Percentiles rank a stretch among this genome's conserved stretches.
phyloP scores from a whole-genome alignment of 2,888 invertebrate genomes.

The Hyppa rectilinea region DNA sequence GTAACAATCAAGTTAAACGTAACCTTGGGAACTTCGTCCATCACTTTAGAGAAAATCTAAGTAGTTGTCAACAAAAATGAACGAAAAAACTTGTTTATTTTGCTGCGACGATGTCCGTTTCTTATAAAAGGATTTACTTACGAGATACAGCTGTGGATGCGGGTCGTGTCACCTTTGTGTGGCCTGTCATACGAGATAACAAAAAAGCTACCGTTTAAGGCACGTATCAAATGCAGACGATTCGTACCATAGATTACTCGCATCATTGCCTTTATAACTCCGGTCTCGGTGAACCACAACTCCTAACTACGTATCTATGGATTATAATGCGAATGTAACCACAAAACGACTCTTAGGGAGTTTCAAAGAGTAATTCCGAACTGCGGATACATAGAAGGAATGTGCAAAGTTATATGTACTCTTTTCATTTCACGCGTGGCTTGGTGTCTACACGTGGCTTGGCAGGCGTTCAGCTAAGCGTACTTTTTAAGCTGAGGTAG shows the following conservation, averaged over 20 bases:
- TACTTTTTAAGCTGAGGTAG: slow-evolving; percentile 28
- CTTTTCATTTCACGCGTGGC: slow-evolving; percentile 48
- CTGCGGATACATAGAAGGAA: slow-evolving; percentile 25
- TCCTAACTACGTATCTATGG: slow-evolving; percentile 1
- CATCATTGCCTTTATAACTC: slow-evolving; percentile 21
- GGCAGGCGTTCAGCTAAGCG: slow-evolving; percentile 24
- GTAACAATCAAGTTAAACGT: not conserved
- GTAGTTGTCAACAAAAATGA: slow-evolving; percentile 8
- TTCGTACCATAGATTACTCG: slow-evolving; percentile 1
- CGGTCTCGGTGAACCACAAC: slow-evolving; percentile 8
- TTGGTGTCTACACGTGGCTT: slow-evolving; percentile 30
- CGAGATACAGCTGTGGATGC: slow-evolving; percentile 43
- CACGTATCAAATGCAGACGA: slow-evolving; percentile 38
- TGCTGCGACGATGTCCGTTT: slow-evolving; percentile 3
- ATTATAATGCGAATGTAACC: slow-evolving; percentile 8
- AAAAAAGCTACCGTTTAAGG: slow-evolving; percentile 31
- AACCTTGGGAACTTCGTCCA: not conserved
- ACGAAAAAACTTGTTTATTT: slow-evolving; percentile 3
- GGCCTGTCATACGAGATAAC: slow-evolving; percentile 37
- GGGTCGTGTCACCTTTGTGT: slow-evolving; percentile 41
- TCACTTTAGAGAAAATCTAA: not conserved
- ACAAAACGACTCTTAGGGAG: slow-evolving; percentile 19
- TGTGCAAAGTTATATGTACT: slow-evolving; percentile 45
- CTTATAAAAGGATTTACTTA: slow-evolving; percentile 48
- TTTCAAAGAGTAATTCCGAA: slow-evolving; percentile 22